These are phyloP conservation scores for Sterrhoptilus dennistouni DNA, from an alignment of 2,113 vertebrate genomes.

Conservation along the genomic window DNA sequence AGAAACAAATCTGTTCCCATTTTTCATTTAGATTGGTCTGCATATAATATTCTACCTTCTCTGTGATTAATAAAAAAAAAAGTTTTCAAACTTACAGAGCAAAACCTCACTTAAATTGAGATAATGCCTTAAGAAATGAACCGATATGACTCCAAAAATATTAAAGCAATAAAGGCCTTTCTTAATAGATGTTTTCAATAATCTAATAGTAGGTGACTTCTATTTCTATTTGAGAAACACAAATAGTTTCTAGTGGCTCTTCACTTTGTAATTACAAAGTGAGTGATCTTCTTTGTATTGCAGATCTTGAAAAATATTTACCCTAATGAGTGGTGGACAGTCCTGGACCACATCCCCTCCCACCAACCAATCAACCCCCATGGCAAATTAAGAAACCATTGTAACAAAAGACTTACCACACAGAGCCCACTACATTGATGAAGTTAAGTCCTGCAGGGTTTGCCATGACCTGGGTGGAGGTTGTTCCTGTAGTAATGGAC, in stretches of 20 bases:
- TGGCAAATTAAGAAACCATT: not conserved
- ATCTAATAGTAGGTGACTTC: not conserved
- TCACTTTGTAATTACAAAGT: not conserved
- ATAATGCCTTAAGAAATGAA: not conserved
- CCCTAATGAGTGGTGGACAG: not conserved
- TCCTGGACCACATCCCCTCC: not conserved
- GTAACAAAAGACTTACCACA: constrained; percentile 83
- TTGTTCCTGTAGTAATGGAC: constrained; percentile 90
- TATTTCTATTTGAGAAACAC: not conserved
- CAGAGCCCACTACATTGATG: constrained; percentile 94
- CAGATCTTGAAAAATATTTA: not conserved
- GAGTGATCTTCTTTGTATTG: not conserved
- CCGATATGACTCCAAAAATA: not conserved
- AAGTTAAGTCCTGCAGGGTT: constrained; percentile 92
- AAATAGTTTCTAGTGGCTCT: not conserved
- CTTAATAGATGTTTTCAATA: not conserved
- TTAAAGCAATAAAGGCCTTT: not conserved
- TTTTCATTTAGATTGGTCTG: not conserved
- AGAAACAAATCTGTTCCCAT: not conserved
- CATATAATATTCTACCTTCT: not conserved
- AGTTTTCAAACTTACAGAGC: not conserved
- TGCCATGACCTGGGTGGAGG: constrained; percentile 91
- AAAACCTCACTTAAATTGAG: not conserved
- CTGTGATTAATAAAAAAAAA: not conserved
- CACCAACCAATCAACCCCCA: not conserved